Evolutionary conservation across 2,888 invertebrate genomes (phyloP).

Genomic region (Galerucella pusilla): DNA sequence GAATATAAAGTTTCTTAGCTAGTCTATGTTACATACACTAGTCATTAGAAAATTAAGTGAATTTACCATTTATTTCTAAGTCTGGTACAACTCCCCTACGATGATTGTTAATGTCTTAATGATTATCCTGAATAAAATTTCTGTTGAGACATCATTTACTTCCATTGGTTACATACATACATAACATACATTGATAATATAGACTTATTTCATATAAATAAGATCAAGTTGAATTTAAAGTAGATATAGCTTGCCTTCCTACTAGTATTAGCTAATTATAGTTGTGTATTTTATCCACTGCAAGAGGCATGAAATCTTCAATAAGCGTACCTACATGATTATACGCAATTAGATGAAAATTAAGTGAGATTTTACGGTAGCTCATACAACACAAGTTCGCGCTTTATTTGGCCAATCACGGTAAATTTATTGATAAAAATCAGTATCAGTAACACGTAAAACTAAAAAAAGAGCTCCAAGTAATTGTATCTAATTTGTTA

Average conservation of each 20-base stretch:
- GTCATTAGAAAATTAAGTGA: too few species aligned
- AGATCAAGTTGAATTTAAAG: background rate
- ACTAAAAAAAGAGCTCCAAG: background rate
- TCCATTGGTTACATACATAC: background rate
- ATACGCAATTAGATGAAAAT: slow-evolving; percentile 23
- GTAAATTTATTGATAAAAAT: slow-evolving; percentile 5
- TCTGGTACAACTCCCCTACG: too few species aligned
- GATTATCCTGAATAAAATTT: too few species aligned
- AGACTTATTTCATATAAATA: background rate
- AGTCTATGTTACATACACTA: too few species aligned
- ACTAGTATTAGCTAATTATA: slow-evolving; percentile 12
- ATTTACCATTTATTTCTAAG: too few species aligned
- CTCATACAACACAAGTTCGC: slow-evolving; percentile 6
- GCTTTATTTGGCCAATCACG: slow-evolving; percentile 1
- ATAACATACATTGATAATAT: background rate
- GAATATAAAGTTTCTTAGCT: too few species aligned
- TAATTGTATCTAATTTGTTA: background rate
- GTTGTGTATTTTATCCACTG: background rate
- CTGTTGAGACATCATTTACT: too few species aligned
- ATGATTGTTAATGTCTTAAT: too few species aligned
- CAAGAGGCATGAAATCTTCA: slow-evolving; percentile 13
- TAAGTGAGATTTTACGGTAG: slow-evolving; percentile 21
- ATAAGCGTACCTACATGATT: slow-evolving; percentile 13
- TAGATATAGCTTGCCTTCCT: background rate
- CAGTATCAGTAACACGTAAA: slow-evolving; percentile 2